phyloP scores from a whole-genome alignment of 2,113 vertebrate genomes.

The Budorcas taxicolor region DNA sequence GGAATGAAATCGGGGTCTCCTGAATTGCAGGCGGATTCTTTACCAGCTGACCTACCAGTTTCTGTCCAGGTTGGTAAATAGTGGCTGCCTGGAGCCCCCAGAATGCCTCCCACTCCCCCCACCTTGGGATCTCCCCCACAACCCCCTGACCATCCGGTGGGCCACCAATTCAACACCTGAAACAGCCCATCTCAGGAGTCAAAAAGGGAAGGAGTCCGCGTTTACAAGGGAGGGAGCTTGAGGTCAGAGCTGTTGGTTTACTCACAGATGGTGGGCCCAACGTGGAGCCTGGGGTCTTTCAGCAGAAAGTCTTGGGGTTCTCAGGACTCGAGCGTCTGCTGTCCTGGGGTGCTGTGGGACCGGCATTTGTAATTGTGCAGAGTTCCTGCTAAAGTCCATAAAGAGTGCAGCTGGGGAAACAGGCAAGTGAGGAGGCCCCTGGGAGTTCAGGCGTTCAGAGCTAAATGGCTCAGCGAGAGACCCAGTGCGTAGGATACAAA shows the following conservation, averaged over 20 bases:
- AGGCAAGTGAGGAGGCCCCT: neutral
- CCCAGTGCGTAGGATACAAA: neutral
- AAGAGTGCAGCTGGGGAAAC: neutral
- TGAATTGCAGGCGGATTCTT: neutral
- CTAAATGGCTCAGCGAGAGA: neutral
- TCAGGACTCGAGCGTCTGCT: neutral
- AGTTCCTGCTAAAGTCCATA: neutral
- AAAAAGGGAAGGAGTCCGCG: fast-evolving
- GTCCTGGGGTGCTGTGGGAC: fast-evolving
- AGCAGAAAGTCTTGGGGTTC: neutral
- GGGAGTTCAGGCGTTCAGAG: neutral
- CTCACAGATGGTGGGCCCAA: neutral
- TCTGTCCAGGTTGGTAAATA: neutral
- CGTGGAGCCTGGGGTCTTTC: neutral
- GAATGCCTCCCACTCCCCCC: neutral
- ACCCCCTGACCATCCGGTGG: neutral
- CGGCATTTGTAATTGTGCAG: neutral
- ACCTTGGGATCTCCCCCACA: neutral
- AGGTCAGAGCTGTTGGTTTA: neutral
- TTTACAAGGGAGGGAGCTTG: neutral
- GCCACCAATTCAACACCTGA: neutral
- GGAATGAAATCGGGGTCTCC: neutral
- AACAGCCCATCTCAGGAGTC: neutral
- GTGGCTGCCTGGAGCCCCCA: neutral
- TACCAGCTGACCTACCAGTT: neutral